Evolutionary conservation across 1,140 invertebrate species (phyloP), one percentile per base, ranked within the genome.

Genomic region (Brachionus calyciflorus): DNA sequence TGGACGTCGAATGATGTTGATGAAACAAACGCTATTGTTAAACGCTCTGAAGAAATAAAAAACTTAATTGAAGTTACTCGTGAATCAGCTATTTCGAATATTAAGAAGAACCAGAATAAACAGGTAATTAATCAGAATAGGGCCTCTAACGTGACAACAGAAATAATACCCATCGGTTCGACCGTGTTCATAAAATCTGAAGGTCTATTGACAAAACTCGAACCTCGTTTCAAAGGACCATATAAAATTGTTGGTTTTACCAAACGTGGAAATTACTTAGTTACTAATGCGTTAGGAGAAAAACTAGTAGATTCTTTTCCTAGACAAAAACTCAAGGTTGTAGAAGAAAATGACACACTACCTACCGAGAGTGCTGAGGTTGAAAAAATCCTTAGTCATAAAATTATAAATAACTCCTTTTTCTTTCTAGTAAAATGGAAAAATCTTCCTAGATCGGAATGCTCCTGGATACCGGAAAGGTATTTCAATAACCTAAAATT

Each of bases 191-290:
- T 55, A 5, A 24, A 30, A 55, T 44, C 21, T 14, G 63, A 68
- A 40, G 30, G 63, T 33, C 28, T 68, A 5, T 14, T 68, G 3
- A 24, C 26, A 7, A 41, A 41, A 40, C 30, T 68, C 4, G 63
- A 68, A 26, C 63, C 63, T 19, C n/a, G 63, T 4, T 68, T 24
- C 26, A 68, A 68, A 46, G 63, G 63, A n/a, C 63, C 63, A 17
- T 68, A 68, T 28, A 68, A 68, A 46, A 30, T 68, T n/a, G 12
- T 14, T 3, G 12, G 33, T 21, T 24, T 33, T n/a, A 68, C 33
- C 3, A 68, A 68, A 68, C 21, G 63, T 19, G 37, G 63, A 21
- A 68, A 68, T 26, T 68, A 68, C 37, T 3, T 24, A n/a, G 12
- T 68, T n/a, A 46, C 3, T 7, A 46, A 68, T 68, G 21, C 63